Percentiles rank a stretch among this genome's conserved stretches.
Conservation (phyloP, 2,113 vertebrate genomes). For the Pantherophis guttatus region DNA sequence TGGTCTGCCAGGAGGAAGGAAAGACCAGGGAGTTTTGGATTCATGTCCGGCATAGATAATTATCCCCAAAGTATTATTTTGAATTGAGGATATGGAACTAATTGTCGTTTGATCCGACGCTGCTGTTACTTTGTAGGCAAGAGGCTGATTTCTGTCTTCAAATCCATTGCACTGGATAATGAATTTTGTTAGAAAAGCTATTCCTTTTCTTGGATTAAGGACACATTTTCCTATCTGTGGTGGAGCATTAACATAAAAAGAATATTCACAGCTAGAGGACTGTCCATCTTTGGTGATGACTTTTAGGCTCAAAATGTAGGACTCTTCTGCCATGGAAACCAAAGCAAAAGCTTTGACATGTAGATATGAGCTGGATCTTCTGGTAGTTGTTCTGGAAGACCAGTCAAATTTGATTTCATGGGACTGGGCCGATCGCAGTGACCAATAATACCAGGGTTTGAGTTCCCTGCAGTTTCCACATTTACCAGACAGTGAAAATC, state of each 20-base stretch:
- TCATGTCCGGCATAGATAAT: constrained; percentile 60
- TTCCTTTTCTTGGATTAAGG: constrained; percentile 38
- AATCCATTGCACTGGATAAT: constrained; percentile 60
- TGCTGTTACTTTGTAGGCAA: constrained; percentile 68
- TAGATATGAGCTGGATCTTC: constrained; percentile 50
- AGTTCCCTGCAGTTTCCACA: constrained; percentile 52
- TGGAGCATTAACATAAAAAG: constrained; percentile 52
- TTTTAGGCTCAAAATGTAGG: constrained; percentile 38
- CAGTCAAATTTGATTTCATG: constrained; percentile 66
- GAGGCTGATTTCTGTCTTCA: constrained; percentile 56
- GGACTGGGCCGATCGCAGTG: constrained; percentile 25
- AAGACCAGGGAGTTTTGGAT: constrained; percentile 38
- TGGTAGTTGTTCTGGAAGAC: constrained; percentile 56
- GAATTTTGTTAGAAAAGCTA: constrained; percentile 64
- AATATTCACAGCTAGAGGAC: accelerated
- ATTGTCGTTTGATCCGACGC: constrained; percentile 25
- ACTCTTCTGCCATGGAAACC: neutral
- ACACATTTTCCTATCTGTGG: constrained; percentile 53
- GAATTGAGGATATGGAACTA: constrained; percentile 53
- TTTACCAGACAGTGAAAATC: constrained; percentile 63
- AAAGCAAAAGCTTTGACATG: constrained; percentile 64
- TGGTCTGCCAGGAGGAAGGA: constrained; percentile 58
- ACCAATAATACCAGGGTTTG: constrained; percentile 57
- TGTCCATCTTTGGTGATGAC: constrained; percentile 54
- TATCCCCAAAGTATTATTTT: constrained; percentile 59